Evolutionary conservation across 2,888 invertebrate genomes (phyloP).

Genomic region (Stegana nigrithorax): DNA sequence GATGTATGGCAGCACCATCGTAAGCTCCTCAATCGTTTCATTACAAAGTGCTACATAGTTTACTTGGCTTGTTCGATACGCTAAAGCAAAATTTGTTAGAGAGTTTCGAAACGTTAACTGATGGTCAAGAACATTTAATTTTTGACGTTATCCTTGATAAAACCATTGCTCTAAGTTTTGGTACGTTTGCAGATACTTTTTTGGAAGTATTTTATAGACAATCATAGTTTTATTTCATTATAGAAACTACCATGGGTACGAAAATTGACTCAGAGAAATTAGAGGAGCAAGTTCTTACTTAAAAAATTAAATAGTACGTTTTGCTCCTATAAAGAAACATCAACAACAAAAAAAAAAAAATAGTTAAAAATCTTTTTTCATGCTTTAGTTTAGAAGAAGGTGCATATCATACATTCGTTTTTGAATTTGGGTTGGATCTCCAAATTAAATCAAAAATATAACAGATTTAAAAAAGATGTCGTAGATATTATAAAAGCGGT

Average conservation of each 20-base stretch:
- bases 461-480: no score
- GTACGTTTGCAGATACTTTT: background rate
- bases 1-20: conserved; percentile 6
- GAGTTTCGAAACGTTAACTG: background rate
- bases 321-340: background rate
- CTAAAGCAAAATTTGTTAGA: background rate
- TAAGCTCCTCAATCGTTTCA: conserved; percentile 14
- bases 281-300: background rate
- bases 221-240: background rate
- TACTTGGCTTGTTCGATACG: background rate
- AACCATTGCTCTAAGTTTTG: background rate
- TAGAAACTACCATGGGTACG: background rate
- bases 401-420: background rate
- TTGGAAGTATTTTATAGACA: background rate
- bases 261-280: background rate
- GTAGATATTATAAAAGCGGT: no score
- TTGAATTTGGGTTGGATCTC: background rate
- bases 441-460: background rate
- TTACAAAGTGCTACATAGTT: conserved; percentile 5
- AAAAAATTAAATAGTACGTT: background rate
- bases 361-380: background rate
- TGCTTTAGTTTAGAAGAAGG: background rate
- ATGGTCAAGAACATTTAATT: background rate
- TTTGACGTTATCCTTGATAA: background rate
- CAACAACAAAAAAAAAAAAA: background rate